Base-by-base conservation (phyloP, 2,888 invertebrate species). In the Yponomeuta plumbellus region DNA sequence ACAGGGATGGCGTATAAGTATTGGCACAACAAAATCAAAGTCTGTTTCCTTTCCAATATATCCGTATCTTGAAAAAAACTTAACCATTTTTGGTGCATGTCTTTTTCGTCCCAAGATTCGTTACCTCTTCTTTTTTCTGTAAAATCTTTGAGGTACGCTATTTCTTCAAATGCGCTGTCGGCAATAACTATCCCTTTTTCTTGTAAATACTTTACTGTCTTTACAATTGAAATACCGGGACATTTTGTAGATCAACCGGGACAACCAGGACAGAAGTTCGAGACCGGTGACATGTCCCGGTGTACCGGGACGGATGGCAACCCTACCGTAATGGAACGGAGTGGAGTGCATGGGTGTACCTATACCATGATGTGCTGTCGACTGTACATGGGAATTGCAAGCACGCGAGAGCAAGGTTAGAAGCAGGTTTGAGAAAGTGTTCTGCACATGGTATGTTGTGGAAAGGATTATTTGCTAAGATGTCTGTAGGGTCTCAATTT, bases 31-130 rank as follows among this genome's bases (percentile, higher is more conserved):
- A 57, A 57, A 57, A 34, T 34, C 34, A 57, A 57, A 57, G n/a
- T 57, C 57, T 20, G n/a, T 57, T 57, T 57, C 57, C 57, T 57
- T 57, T 57, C 57, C 20, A 57, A 57, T 57, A 57, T 34, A 34
- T 34, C 2, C 8, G 34, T 34, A 34, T 34, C 34, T 34, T 34
- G 34, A 34, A 34, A 34, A 34, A 34, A 34, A 34, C 34, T 34
- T 34, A 34, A 34, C 34, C 34, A 34, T 34, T 34, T 34, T 34
- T 34, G 34, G 34, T 34, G 34, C 34, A 34, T 6, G 34, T 34
- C 34, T 34, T 34, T 34, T 34, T 34, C 57, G 57, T 57, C 20
- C 57, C 57, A 57, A 57, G 57, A 57, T 20, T 57, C 57, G 6
- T 57, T 57, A 57, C 10, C n/a, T 57, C n/a, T 57, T 57, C 57